Base-by-base conservation (phyloP, 2,797 vertebrate genomes). In the Psittacula echo region DNA sequence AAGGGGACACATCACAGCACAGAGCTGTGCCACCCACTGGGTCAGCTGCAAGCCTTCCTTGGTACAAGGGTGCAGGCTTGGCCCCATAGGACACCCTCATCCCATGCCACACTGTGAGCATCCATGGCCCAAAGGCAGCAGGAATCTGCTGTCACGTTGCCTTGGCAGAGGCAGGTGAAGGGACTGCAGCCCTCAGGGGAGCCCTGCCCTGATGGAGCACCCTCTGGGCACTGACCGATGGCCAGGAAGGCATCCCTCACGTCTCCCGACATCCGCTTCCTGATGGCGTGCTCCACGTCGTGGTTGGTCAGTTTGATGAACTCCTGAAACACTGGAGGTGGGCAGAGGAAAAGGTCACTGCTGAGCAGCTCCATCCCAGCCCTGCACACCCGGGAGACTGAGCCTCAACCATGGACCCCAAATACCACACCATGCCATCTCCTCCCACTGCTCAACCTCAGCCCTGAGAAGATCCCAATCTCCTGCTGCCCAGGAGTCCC, bases 211-310 rank as follows among this genome's bases (percentile, higher is more conserved):
- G 1, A 34, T 48, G 41, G 13, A 83, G 56, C 61, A 41, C 45
- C 26, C 6, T 3, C 16, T 3, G 3, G 62, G 24, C 56, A 97
- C 97, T 98, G 98, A 99, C 99, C 99, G 19, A 99, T 98, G 83
- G 99, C 99, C 96, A 98, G 98, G 81, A 99, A 99, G 10, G 98
- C 98, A 0, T 99, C 98, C 96, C 98, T 98, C 75, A 99, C 98
- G 0, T 99, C 99, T 62, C 99, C 99, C 0, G 99, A 99, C 99
- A 99, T 99, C 93, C 99, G 98, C 96, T 99, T 99, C 98, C 98
- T 99, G 97, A 99, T 99, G 92, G 99, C 98, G 5, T 99, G 99
- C 73, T 99, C 99, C 80, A 99, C 98, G 7, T 99, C 99, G 2
- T 99, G 99, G 97, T 99, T 99, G 95, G 98, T 98, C 98, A 96